Evolutionary conservation across 2,797 vertebrate genomes (phyloP).

Genomic region (Gymnocypris eckloni): DNA sequence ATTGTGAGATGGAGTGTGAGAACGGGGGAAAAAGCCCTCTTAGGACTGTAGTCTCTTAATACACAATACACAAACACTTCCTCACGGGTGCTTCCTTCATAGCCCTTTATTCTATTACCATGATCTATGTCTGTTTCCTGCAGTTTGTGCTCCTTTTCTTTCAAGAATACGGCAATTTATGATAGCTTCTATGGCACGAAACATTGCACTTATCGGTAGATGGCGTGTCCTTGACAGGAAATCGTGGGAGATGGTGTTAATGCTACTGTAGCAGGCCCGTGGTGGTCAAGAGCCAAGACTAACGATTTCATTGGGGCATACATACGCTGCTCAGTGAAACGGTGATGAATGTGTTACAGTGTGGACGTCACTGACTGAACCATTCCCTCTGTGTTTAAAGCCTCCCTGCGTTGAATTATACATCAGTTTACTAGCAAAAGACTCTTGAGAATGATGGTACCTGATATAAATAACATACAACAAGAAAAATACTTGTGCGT

Average conservation of each 20-base stretch:
- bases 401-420: constrained; percentile 38
- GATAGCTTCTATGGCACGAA: background rate
- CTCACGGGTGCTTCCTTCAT: constrained; percentile 53
- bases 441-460: constrained; percentile 9
- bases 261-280: constrained; percentile 9
- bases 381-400: constrained; percentile 29
- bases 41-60: constrained; percentile 55
- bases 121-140: constrained; percentile 58
- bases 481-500: background rate
- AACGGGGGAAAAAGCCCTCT: constrained; percentile 61
- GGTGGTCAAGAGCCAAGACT: constrained; percentile 28
- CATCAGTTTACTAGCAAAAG: constrained; percentile 26
- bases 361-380: background rate
- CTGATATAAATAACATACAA: constrained; percentile 6
- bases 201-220: constrained; percentile 21
- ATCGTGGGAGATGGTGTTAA: background rate
- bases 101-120: constrained; percentile 63
- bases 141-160: constrained; percentile 20
- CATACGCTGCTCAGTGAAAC: constrained; percentile 12
- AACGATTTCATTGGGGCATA: constrained; percentile 41
- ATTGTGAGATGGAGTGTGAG: constrained; percentile 62
- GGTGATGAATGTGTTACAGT: constrained; percentile 37
- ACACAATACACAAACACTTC: constrained; percentile 55
- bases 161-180: constrained; percentile 10
- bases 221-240: constrained; percentile 6